phyloP scores from a whole-genome alignment of 2,888 invertebrate genomes.

The Megamerina dolium region DNA sequence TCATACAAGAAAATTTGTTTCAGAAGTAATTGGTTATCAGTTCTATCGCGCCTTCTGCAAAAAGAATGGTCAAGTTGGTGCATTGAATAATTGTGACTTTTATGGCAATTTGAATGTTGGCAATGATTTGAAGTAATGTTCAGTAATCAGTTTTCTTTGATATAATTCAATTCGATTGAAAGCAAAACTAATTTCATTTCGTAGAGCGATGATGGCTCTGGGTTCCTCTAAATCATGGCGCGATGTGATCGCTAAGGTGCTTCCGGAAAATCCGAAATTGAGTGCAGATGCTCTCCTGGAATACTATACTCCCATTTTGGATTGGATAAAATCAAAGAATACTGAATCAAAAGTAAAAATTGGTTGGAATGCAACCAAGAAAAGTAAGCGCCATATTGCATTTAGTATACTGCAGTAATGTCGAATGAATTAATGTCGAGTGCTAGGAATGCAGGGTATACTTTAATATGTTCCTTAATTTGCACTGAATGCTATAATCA shows the following conservation, averaged over 20 bases:
- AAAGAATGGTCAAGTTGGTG: conserved; percentile 65
- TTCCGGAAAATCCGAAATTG: conserved; percentile 69
- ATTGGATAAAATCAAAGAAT: conserved; percentile 35
- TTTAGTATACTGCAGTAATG: too few species aligned
- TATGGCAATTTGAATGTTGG: conserved; percentile 73
- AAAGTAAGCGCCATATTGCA: too few species aligned
- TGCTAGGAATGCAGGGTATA: too few species aligned
- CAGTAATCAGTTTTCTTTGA: neutral
- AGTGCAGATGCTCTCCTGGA: conserved; percentile 68
- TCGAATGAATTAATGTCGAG: too few species aligned
- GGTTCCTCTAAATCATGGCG: conserved; percentile 72
- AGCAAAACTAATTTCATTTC: too few species aligned
- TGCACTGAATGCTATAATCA: too few species aligned
- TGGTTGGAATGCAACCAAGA: conserved; percentile 40
- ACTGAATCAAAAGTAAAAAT: conserved; percentile 32
- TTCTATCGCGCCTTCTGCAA: conserved; percentile 69
- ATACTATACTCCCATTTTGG: conserved; percentile 63
- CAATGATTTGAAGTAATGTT: conserved; percentile 53
- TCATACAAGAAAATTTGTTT: conserved; percentile 62
- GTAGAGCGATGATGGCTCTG: conserved; percentile 52
- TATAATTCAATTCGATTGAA: neutral
- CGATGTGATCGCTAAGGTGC: conserved; percentile 64
- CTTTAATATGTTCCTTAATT: too few species aligned
- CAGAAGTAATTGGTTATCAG: conserved; percentile 76
- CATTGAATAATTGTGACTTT: conserved; percentile 79